Conservation (phyloP, 2,113 vertebrate genomes). For the western clawed frog (Xenopus tropicalis) region DNA sequence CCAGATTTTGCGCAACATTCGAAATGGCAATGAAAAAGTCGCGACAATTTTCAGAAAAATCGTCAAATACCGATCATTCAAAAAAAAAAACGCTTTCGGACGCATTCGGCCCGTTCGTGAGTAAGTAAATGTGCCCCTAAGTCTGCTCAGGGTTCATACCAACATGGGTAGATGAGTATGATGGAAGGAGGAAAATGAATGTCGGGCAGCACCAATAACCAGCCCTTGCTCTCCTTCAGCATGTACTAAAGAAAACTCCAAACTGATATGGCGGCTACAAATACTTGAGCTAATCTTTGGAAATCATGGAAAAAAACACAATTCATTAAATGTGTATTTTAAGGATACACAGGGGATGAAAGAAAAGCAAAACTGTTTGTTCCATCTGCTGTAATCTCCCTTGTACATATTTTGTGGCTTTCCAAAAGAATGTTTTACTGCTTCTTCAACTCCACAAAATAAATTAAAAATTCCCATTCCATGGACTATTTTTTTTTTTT, state of each 20-base stretch:
- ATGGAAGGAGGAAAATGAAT: no score
- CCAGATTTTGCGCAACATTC: no score
- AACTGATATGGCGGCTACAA: constrained; percentile 11
- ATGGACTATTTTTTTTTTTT: constrained; percentile 31
- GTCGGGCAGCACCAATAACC: no score
- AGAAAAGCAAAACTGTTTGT: constrained; percentile 28
- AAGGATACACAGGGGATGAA: constrained; percentile 15
- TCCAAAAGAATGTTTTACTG: constrained; percentile 31
- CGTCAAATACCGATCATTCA: no score
- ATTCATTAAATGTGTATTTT: constrained; percentile 21
- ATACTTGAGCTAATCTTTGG: constrained; percentile 4
- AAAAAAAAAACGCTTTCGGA: no score
- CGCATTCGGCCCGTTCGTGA: no score
- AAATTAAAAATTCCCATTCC: constrained; percentile 28
- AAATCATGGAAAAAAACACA: constrained; percentile 20
- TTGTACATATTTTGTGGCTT: constrained; percentile 41
- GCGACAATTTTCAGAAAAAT: no score
- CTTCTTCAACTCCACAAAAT: constrained; percentile 29
- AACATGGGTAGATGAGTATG: no score
- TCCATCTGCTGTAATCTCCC: constrained; percentile 33
- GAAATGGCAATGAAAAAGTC: no score
- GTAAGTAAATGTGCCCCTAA: no score
- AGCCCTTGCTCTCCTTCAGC: no score
- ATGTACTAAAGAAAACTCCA: neutral
- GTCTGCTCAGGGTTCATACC: no score